phyloP scores from a whole-genome alignment of 2,888 invertebrate genomes.

The Falcaria lacertinaria region DNA sequence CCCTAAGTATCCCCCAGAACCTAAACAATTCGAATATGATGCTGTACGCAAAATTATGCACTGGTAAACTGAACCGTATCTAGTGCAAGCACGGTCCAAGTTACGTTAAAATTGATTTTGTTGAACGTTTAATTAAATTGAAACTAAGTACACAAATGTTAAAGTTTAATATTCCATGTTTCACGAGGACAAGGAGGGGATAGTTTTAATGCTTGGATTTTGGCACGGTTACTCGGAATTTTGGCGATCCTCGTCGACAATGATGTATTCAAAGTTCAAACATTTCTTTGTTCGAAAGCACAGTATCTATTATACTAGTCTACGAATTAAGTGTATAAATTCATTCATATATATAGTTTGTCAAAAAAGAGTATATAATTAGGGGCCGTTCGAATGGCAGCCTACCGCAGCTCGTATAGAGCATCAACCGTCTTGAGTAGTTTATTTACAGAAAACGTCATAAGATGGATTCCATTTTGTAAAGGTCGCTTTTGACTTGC shows the following conservation, averaged over 20 bases:
- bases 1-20: conserved; percentile 21
- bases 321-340: too few relatives aligned
- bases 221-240: neutral
- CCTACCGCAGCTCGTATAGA: too few relatives aligned
- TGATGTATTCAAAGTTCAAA: neutral
- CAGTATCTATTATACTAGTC: too few relatives aligned
- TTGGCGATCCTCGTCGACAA: neutral
- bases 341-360: too few relatives aligned
- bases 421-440: too few relatives aligned
- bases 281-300: too few relatives aligned
- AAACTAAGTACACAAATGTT: neutral
- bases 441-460: too few relatives aligned
- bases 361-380: too few relatives aligned
- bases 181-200: neutral
- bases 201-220: neutral
- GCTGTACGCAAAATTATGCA: neutral
- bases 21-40: neutral
- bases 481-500: too few relatives aligned
- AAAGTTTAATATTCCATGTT: neutral
- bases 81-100: neutral
- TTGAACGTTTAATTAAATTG: neutral
- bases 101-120: neutral
- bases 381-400: too few relatives aligned
- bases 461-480: too few relatives aligned
- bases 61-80: neutral